Percentiles rank a stretch among this genome's conserved stretches.
Evolutionary conservation across 2,888 invertebrate genomes (phyloP).

Genomic region (Agriopis aurantiaria): DNA sequence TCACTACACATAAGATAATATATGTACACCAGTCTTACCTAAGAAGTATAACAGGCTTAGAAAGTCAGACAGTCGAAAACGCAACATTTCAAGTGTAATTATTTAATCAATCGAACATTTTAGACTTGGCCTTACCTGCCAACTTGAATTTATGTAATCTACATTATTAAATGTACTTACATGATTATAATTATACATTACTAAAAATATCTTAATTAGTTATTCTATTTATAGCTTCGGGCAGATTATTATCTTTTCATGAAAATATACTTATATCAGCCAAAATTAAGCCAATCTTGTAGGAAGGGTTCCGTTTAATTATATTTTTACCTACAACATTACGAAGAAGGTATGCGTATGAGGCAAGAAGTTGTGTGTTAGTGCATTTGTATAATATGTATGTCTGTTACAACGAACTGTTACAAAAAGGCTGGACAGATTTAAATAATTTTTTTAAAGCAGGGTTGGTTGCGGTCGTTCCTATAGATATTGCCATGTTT

Average conservation of each 20-base stretch:
- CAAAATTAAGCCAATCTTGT: neutral
- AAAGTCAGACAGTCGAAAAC: neutral
- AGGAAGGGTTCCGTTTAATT: neutral
- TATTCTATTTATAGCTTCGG: neutral
- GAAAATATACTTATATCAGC: neutral
- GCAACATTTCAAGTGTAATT: slow-evolving; percentile 1
- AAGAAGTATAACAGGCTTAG: neutral
- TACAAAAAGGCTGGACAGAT: too few relatives aligned
- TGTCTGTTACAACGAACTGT: too few relatives aligned
- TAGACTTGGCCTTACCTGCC: slow-evolving; percentile 4
- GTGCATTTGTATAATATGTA: too few relatives aligned
- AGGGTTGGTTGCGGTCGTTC: too few relatives aligned
- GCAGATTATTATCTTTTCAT: neutral
- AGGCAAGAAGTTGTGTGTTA: too few relatives aligned
- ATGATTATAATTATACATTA: neutral
- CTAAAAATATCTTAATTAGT: neutral
- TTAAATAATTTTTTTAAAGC: too few relatives aligned
- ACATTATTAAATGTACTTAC: neutral
- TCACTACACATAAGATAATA: neutral
- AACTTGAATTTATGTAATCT: neutral
- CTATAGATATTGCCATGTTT: too few relatives aligned
- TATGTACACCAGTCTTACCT: neutral
- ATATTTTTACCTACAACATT: neutral
- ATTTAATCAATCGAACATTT: neutral
- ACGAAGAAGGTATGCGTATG: neutral